Conservation (phyloP, 1,140 invertebrate species). For the Teleogryllus occipitalis region DNA sequence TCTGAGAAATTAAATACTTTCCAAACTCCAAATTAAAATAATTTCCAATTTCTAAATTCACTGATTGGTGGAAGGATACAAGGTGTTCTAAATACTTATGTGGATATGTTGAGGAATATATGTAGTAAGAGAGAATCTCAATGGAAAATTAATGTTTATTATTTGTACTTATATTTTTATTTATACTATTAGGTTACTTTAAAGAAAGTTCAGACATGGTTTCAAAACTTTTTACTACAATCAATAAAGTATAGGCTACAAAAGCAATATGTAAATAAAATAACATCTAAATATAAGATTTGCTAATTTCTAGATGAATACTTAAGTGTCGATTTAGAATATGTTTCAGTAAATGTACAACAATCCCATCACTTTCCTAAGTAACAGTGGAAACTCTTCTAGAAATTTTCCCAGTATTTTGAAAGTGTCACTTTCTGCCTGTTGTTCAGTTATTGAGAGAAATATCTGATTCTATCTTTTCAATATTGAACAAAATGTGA, state of each 20-base stretch:
- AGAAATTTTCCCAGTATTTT: not conserved
- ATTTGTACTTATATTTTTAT: slow-evolving; percentile 2
- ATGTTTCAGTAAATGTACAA: slow-evolving; percentile 5
- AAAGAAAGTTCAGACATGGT: slow-evolving; percentile 4
- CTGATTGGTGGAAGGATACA: no score
- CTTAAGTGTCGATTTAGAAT: slow-evolving; percentile 1
- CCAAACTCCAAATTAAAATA: no score
- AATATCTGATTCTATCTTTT: not conserved
- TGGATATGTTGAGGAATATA: no score
- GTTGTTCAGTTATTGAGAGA: not conserved
- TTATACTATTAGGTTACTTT: not conserved
- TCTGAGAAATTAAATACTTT: no score
- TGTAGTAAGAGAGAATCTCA: no score
- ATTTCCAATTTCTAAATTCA: no score
- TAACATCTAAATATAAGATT: slow-evolving; percentile 1
- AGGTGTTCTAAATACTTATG: no score
- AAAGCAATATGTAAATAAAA: slow-evolving; percentile 1
- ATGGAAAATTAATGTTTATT: not conserved
- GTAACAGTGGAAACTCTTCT: not conserved
- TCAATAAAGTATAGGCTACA: not conserved
- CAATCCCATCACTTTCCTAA: not conserved
- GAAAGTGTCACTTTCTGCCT: not conserved
- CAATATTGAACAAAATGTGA: no score
- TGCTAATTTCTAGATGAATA: not conserved
- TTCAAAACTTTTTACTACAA: not conserved